These are phyloP conservation scores for Plectrocnemia conspersa DNA, from an alignment of 1,140 invertebrate genomes.

Conservation along the genomic window DNA sequence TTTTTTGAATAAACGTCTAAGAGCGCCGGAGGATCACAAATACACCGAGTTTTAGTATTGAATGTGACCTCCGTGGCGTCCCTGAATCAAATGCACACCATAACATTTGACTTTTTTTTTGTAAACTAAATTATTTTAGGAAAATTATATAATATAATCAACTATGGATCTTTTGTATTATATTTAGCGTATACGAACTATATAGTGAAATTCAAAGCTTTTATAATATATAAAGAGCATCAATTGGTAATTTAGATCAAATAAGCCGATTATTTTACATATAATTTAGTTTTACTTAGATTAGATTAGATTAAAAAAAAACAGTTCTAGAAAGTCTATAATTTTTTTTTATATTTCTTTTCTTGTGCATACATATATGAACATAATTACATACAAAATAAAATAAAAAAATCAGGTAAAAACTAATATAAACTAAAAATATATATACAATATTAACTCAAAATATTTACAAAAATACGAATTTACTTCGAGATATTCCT, in stretches of 20 bases:
- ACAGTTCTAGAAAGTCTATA: not conserved
- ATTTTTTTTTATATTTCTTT: not conserved
- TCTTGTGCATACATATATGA: not conserved
- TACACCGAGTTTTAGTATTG: no score
- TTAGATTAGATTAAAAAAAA: not conserved
- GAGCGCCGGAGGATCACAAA: not conserved
- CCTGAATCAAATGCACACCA: conserved; percentile 2
- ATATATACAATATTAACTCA: not conserved
- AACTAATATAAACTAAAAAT: not conserved
- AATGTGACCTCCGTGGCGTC: no score
- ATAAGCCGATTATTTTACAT: conserved; percentile 7
- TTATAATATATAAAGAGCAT: not conserved
- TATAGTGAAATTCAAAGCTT: not conserved
- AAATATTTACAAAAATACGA: not conserved
- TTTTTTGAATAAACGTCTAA: not conserved
- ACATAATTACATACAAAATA: no score
- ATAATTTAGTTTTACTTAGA: not conserved
- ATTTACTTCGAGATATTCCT: not conserved
- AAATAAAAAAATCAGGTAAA: not conserved
- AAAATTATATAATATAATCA: not conserved
- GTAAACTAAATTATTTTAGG: not conserved
- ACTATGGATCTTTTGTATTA: not conserved
- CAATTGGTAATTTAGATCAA: not conserved
- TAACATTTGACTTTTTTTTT: not conserved
- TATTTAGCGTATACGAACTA: not conserved